These are phyloP conservation scores for Aurelia coerulea DNA, from an alignment of 30 jellyfish, hydroid and myxozoan genomes.

Conservation along the genomic window DNA sequence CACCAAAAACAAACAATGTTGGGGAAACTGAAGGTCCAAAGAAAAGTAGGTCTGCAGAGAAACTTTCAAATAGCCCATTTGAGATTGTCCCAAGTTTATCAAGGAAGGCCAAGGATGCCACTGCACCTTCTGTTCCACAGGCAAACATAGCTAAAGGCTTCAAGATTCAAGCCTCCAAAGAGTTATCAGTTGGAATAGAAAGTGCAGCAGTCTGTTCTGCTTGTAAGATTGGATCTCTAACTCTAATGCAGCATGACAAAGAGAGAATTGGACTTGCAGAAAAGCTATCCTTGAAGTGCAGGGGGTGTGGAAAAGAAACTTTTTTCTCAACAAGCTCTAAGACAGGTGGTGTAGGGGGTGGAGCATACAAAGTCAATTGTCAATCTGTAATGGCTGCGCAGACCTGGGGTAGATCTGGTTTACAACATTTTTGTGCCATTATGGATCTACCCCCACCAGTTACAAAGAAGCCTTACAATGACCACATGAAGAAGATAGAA, in stretches of 20 bases:
- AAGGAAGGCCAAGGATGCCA: no score
- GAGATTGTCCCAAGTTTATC: no score
- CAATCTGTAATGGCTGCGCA: constrained; percentile 23
- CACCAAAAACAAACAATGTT: no score
- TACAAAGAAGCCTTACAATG: constrained; percentile 18
- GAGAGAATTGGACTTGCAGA: constrained; percentile 35
- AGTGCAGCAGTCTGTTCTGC: constrained; percentile 5
- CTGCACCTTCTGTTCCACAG: background rate
- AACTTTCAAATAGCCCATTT: background rate
- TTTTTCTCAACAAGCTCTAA: constrained; percentile 2
- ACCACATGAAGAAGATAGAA: constrained; percentile 4
- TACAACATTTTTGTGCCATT: constrained; percentile 12
- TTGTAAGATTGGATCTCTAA: background rate
- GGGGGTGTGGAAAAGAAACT: background rate
- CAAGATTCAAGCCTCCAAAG: background rate
- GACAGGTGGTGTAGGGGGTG: background rate
- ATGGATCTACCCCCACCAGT: constrained; percentile 38
- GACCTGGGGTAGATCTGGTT: constrained; percentile 3
- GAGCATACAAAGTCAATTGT: constrained; percentile 7
- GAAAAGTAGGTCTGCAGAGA: background rate
- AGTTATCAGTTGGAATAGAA: background rate
- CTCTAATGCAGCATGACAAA: background rate
- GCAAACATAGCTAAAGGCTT: background rate
- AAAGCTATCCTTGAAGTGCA: constrained; percentile 5
- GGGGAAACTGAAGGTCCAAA: background rate